Conservation (phyloP, 2,888 invertebrate genomes). For the Acronicta psi region DNA sequence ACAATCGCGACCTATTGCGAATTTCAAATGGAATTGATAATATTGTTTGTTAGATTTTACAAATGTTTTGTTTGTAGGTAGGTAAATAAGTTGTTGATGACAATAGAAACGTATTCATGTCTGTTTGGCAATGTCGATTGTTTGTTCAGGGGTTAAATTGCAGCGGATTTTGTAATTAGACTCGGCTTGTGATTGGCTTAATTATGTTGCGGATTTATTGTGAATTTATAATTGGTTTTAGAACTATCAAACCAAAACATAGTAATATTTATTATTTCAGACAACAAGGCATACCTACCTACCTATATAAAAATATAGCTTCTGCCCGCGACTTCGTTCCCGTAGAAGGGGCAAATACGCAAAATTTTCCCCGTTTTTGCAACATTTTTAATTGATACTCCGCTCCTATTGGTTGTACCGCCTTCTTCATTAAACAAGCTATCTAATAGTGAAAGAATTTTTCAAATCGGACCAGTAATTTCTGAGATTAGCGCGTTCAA, state of each 20-base stretch:
- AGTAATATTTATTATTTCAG: too few relatives aligned
- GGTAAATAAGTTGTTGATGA: conserved; percentile 20
- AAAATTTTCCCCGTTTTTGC: too few relatives aligned
- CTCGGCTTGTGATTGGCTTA: conserved; percentile 8
- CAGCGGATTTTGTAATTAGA: conserved; percentile 19
- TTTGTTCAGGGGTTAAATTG: conserved; percentile 23
- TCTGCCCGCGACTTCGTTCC: too few relatives aligned
- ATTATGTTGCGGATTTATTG: background rate
- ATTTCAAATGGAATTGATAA: conserved; percentile 50
- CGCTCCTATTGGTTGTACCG: too few relatives aligned
- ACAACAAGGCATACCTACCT: too few relatives aligned
- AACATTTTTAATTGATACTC: too few relatives aligned
- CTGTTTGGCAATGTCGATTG: conserved; percentile 12
- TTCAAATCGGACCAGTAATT: too few relatives aligned
- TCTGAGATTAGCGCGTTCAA: too few relatives aligned
- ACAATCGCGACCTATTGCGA: background rate
- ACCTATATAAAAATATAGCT: too few relatives aligned
- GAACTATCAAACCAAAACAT: background rate
- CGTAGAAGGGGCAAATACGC: too few relatives aligned
- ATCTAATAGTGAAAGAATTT: too few relatives aligned
- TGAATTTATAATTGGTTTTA: background rate
- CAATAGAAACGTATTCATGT: conserved; percentile 9
- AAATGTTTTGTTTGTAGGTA: conserved; percentile 22
- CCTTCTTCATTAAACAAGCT: too few relatives aligned
- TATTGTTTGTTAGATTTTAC: conserved; percentile 42